A percentile compares a stretch with the other conserved stretches of the same genome.
phyloP scores from a whole-genome alignment of 2,888 invertebrate species.

The Meta bourneti region DNA sequence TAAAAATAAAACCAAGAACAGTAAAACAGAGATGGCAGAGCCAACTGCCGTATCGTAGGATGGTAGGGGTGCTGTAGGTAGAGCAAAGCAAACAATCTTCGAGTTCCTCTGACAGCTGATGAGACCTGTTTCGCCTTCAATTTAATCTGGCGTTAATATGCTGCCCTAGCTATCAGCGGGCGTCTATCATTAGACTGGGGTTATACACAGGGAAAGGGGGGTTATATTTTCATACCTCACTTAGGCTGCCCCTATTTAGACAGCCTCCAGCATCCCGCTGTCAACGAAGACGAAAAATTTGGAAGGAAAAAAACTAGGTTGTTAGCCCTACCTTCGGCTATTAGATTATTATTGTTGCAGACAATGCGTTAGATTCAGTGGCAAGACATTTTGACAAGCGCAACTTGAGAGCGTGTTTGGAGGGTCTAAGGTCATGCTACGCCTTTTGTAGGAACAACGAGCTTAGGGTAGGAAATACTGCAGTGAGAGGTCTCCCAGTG shows the following conservation, averaged over 20 bases:
- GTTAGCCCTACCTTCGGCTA: conserved; percentile 61
- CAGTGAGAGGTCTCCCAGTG: conserved; percentile 12
- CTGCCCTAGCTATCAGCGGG: conserved; percentile 65
- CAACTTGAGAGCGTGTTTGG: conserved; percentile 41
- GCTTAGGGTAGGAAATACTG: conserved; percentile 37
- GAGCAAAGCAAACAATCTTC: conserved; percentile 64
- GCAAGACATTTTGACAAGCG: conserved; percentile 73
- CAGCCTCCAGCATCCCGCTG: conserved; percentile 58
- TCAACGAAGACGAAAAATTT: conserved; percentile 38
- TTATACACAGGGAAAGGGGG: conserved; percentile 14
- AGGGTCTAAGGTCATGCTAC: conserved; percentile 47
- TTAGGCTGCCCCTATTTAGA: conserved; percentile 46
- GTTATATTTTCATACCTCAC: conserved; percentile 63
- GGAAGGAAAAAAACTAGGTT: conserved; percentile 34
- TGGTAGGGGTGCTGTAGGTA: not conserved
- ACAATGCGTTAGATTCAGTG: conserved; percentile 71
- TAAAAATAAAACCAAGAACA: conserved; percentile 34
- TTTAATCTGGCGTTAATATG: conserved; percentile 71
- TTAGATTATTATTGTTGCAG: conserved; percentile 71
- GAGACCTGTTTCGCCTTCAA: conserved; percentile 58
- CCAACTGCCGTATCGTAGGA: not conserved
- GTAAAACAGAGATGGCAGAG: conserved; percentile 17
- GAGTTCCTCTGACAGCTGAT: conserved; percentile 68
- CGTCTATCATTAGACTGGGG: conserved; percentile 57
- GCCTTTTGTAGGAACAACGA: conserved; percentile 38